Base-by-base conservation (phyloP, 2,888 invertebrate species). In the Apomyelois bistriatella region DNA sequence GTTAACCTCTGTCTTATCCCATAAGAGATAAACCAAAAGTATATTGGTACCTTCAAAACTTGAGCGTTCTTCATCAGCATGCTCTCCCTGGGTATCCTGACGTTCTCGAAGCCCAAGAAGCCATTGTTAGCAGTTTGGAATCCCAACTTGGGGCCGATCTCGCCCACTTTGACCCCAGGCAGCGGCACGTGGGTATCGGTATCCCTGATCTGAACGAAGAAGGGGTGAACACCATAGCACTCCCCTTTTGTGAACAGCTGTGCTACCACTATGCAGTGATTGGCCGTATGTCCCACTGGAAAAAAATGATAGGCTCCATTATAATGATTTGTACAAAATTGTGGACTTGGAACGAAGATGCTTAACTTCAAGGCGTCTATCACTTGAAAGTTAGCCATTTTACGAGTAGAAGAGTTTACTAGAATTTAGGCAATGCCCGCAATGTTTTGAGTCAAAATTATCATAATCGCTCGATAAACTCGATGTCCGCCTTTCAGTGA, bases 31-130 rank as follows among this genome's bases (percentile, higher is more conserved):
- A n/a, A n/a, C n/a, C n/a, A n/a, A n/a, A n/a, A n/a, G n/a, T n/a
- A n/a, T n/a, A n/a, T n/a, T n/a, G n/a, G n/a, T 66, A 91, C 92
- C 77, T 91, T 82, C 52, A 92, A 73, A 62, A 97, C 96, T 91
- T 97, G 93, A 53, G 95, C 94, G 83, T 97, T 95, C 82, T 95
- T 96, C 98, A 98, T 98, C 16, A 98, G 81, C 97, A 98, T 96
- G 59, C 95, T 91, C n/a, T 92, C 92, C 47, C 97, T 91, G 0
- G 98, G 98, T 72, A 98, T 95, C 59, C 97, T 92, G 15, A 95
- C 94, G 64, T 96, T 92, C 47, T 96, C 92, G 56, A 98, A 94
- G 0, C 95, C 95, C 52, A 98, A 89, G 79, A 95, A 98, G 0
- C 98, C 98, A 81, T 98, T 98, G 73, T 98, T 98, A 1, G 95